These are phyloP conservation scores for Plusia festucae DNA, from an alignment of 2,888 invertebrate species.

Conservation along the genomic window DNA sequence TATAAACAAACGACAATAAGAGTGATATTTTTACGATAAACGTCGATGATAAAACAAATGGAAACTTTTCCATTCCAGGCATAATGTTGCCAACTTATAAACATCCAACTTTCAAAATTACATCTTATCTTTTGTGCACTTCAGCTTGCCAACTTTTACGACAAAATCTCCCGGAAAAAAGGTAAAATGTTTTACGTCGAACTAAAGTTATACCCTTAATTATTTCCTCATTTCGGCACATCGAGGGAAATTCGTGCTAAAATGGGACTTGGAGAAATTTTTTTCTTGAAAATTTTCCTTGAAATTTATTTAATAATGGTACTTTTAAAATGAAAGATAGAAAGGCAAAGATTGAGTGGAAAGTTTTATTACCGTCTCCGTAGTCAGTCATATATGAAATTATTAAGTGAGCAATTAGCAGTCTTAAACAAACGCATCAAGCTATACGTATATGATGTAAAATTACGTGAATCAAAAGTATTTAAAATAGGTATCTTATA, in stretches of 20 bases:
- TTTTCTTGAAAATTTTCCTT: slow-evolving; percentile 43
- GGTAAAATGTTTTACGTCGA: slow-evolving; percentile 43
- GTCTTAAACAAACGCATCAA: neutral
- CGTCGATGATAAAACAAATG: slow-evolving; percentile 32
- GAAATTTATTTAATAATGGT: slow-evolving; percentile 46
- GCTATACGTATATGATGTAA: too few species aligned
- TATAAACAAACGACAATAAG: slow-evolving; percentile 24
- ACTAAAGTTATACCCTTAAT: slow-evolving; percentile 57
- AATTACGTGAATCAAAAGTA: too few species aligned
- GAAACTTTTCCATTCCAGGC: slow-evolving; percentile 35
- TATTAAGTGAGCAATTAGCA: neutral
- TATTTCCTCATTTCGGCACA: slow-evolving; percentile 51
- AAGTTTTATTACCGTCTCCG: slow-evolving; percentile 1
- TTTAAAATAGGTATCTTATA: too few species aligned
- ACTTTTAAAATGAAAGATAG: slow-evolving; percentile 42
- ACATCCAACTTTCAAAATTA: slow-evolving; percentile 57
- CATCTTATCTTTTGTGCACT: slow-evolving; percentile 45
- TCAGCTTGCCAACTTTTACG: slow-evolving; percentile 45
- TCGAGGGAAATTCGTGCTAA: slow-evolving; percentile 40
- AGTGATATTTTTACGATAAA: slow-evolving; percentile 38
- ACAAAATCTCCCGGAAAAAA: slow-evolving; percentile 43
- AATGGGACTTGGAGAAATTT: slow-evolving; percentile 39
- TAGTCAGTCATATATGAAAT: neutral
- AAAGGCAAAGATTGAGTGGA: slow-evolving; percentile 19
- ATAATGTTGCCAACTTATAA: slow-evolving; percentile 43